phyloP scores from a whole-genome alignment of 2,797 vertebrate genomes.

The Gadopsis bispinosus region DNA sequence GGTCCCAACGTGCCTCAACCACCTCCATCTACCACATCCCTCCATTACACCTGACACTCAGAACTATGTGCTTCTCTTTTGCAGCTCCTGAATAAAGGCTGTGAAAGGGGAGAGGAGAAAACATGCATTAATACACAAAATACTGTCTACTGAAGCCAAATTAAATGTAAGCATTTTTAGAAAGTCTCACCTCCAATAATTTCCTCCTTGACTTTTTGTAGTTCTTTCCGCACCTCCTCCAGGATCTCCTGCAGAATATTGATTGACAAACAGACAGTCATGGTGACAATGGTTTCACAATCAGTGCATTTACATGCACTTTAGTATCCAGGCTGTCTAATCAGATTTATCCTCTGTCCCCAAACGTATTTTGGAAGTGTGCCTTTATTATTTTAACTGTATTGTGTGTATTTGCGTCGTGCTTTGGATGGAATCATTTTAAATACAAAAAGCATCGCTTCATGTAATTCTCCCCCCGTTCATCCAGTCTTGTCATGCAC shows the following conservation, averaged over 20 bases:
- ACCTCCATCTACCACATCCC: constrained; percentile 68
- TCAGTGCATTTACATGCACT: neutral
- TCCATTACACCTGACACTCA: constrained; percentile 65
- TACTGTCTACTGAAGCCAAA: neutral
- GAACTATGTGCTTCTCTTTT: constrained; percentile 89
- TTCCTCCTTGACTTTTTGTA: constrained; percentile 95
- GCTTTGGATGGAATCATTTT: neutral
- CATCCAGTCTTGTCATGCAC: neutral
- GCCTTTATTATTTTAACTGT: neutral
- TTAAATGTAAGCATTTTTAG: neutral
- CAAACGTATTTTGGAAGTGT: neutral
- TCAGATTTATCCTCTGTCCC: neutral
- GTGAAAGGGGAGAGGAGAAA: constrained; percentile 41
- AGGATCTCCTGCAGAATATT: constrained; percentile 88
- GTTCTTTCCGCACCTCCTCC: constrained; percentile 92
- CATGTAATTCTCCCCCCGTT: neutral
- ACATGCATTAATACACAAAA: neutral
- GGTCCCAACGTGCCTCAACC: constrained; percentile 44
- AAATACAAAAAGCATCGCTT: neutral
- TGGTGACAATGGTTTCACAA: neutral
- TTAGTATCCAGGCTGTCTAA: neutral
- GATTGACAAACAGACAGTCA: neutral
- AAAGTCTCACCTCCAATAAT: constrained; percentile 90
- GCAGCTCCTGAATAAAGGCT: constrained; percentile 92
- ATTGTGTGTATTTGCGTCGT: no score